A percentile compares a stretch with the other conserved stretches of the same genome.
Evolutionary conservation across 2,113 vertebrate species (phyloP).

Genomic region (Crotalus helleri): DNA sequence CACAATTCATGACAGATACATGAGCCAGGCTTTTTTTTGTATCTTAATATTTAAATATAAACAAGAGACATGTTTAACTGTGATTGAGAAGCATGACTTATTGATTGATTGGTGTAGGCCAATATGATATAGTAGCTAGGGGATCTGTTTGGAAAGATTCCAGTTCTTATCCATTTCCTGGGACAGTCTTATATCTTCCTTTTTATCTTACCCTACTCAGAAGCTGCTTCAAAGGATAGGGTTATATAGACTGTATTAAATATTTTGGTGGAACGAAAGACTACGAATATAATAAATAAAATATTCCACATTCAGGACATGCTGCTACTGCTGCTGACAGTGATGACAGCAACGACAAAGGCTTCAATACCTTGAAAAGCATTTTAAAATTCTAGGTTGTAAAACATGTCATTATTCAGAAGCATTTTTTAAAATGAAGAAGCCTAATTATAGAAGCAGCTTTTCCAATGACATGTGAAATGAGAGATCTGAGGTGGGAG

Average conservation of each 20-base stretch:
- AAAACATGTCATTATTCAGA: not conserved
- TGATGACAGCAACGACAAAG: not conserved
- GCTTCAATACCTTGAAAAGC: not conserved
- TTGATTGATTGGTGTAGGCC: not conserved
- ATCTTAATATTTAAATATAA: not conserved
- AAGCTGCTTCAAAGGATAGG: not conserved
- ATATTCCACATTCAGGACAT: not conserved
- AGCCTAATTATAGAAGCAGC: not conserved
- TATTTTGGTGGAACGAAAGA: not conserved
- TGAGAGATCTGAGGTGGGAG: not conserved
- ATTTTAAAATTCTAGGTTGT: not conserved
- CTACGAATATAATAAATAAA: not conserved
- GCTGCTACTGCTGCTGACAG: not conserved
- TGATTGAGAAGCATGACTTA: not conserved
- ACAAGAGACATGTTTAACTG: not conserved
- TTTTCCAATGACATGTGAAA: not conserved
- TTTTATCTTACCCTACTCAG: not conserved
- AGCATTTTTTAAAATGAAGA: not conserved
- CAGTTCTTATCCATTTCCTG: not conserved
- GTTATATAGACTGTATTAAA: not conserved
- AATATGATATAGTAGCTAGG: not conserved
- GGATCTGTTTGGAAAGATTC: not conserved
- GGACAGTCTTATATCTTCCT: not conserved
- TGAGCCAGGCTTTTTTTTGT: not conserved
- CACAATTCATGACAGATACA: not conserved